Conservation (phyloP, 1,140 invertebrate genomes). For the Rhyzopertha dominica region DNA sequence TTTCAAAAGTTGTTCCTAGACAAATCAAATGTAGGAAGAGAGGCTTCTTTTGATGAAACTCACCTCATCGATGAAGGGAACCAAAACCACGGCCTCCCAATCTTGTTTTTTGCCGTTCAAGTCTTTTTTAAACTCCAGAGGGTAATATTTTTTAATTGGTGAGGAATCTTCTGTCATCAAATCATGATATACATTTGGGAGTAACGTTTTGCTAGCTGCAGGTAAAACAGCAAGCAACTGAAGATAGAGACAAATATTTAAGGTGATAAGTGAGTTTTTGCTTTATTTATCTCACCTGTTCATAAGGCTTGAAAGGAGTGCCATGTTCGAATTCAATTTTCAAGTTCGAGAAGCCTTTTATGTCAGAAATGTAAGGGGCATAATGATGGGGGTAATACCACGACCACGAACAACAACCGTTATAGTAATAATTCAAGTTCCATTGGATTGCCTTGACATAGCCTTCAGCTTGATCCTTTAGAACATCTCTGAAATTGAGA, state of each 20-base stretch:
- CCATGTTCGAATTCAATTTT: constrained; percentile 76
- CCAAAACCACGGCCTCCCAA: constrained; percentile 96
- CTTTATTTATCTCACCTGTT: constrained; percentile 59
- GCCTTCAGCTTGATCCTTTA: constrained; percentile 74
- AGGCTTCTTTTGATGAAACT: constrained; percentile 5
- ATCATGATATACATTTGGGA: constrained; percentile 75
- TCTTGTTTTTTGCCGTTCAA: constrained; percentile 92
- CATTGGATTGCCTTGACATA: constrained; percentile 94
- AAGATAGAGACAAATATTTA: constrained; percentile 13
- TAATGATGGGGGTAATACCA: constrained; percentile 98
- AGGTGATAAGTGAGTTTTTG: constrained; percentile 3
- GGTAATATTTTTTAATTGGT: constrained; percentile 87
- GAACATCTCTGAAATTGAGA: constrained; percentile 61
- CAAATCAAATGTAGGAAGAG: background rate
- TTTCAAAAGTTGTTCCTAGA: constrained; percentile 52
- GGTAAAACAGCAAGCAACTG: constrained; percentile 86
- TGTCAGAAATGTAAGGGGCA: constrained; percentile 91
- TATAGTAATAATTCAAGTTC: constrained; percentile 95
- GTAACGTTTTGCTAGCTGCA: constrained; percentile 70
- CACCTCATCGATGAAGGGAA: constrained; percentile 93
- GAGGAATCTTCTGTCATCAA: constrained; percentile 80
- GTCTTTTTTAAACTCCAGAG: constrained; percentile 82
- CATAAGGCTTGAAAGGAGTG: constrained; percentile 88
- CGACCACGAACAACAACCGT: constrained; percentile 93
- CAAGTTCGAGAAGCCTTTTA: constrained; percentile 72